phyloP scores from a whole-genome alignment of 2,888 invertebrate species.

The Cantharis flavilabris region DNA sequence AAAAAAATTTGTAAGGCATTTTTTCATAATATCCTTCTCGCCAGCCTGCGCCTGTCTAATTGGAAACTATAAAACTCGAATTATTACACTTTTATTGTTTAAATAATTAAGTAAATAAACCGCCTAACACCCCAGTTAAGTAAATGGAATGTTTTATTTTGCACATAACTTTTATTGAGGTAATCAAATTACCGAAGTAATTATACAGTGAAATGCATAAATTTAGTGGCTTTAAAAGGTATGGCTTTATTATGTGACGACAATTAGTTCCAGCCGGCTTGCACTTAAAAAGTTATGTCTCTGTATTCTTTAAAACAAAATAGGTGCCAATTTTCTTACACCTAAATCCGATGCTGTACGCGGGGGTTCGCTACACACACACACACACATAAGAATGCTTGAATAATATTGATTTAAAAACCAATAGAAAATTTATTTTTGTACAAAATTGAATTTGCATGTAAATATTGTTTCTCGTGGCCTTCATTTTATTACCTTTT shows the following conservation, averaged over 20 bases:
- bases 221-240: neutral
- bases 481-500: neutral
- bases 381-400: neutral
- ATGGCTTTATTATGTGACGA: neutral
- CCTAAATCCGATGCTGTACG: neutral
- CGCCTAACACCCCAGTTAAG: neutral
- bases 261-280: neutral
- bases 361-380: neutral
- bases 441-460: neutral
- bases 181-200: neutral
- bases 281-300: neutral
- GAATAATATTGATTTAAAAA: neutral
- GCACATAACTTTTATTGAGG: neutral
- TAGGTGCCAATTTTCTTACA: neutral
- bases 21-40: neutral
- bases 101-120: neutral
- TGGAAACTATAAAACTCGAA: neutral
- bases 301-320: neutral
- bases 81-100: neutral
- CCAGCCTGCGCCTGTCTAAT: neutral
- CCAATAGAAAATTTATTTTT: neutral
- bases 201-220: neutral
- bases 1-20: neutral
- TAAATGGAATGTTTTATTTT: neutral
- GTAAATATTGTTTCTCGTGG: neutral